These are phyloP conservation scores for Drosophila infuscata DNA, from an alignment of 2,888 invertebrate genomes.

Conservation along the genomic window DNA sequence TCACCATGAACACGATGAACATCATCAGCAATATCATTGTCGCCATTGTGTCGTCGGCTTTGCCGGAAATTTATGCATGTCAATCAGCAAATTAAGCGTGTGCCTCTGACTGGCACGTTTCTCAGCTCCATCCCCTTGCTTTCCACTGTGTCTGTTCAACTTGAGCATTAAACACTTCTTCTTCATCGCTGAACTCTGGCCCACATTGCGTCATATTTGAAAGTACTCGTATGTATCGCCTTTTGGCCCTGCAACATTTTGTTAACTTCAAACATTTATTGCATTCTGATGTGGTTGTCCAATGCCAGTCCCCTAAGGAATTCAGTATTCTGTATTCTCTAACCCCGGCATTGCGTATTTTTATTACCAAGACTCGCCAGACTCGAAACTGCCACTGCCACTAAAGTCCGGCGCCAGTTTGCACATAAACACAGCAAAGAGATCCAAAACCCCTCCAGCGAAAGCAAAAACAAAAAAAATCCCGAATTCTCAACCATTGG, in stretches of 20 bases:
- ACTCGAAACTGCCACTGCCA: conserved; percentile 71
- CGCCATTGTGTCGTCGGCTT: conserved; percentile 60
- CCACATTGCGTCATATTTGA: conserved; percentile 58
- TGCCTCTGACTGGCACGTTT: conserved; percentile 52
- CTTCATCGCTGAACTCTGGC: conserved; percentile 1
- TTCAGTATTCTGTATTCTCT: conserved; percentile 32
- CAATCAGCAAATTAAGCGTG: conserved; percentile 70
- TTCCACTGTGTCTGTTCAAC: background rate
- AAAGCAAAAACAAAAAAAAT: conserved; percentile 15
- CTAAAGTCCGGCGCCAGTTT: conserved; percentile 79
- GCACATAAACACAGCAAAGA: conserved; percentile 64
- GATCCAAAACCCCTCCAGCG: conserved; percentile 8
- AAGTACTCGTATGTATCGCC: conserved; percentile 35
- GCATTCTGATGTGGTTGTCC: conserved; percentile 66
- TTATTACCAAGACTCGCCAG: conserved; percentile 70
- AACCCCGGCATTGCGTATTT: conserved; percentile 53
- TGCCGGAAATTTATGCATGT: conserved; percentile 79
- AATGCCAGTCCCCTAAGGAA: conserved; percentile 17
- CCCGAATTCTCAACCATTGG: conserved; percentile 47
- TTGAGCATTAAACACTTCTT: conserved; percentile 1
- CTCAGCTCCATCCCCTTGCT: background rate
- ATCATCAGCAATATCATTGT: conserved; percentile 25
- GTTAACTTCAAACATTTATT: conserved; percentile 71
- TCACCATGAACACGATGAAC: conserved; percentile 12
- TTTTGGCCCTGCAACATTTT: conserved; percentile 60